Evolutionary conservation across 2,888 invertebrate genomes (phyloP).

Genomic region (Lathronympha strigana): DNA sequence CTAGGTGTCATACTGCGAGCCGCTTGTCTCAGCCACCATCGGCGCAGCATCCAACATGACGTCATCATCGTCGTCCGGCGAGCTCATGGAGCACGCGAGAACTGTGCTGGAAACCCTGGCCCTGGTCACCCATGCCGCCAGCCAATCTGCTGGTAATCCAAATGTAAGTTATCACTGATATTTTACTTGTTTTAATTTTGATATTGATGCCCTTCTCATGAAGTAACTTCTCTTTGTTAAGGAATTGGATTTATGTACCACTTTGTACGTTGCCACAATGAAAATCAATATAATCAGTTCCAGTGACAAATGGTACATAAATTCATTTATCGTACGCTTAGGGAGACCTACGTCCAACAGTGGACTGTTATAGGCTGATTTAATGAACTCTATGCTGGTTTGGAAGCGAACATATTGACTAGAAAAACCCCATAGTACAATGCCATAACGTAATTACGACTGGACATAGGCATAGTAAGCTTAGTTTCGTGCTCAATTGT

Average conservation of each 20-base stretch:
- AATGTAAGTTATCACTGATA: conserved; percentile 78
- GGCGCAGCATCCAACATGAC: conserved; percentile 96
- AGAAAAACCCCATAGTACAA: not conserved
- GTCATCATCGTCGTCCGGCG: conserved; percentile 94
- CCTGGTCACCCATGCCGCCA: conserved; percentile 92
- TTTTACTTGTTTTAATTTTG: too few species aligned
- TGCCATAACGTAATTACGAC: not conserved
- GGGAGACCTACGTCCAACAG: too few species aligned
- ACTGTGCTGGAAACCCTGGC: conserved; percentile 97
- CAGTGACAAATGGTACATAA: too few species aligned
- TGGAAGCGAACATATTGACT: not conserved
- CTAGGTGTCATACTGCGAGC: conserved; percentile 91
- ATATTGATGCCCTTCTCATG: too few species aligned
- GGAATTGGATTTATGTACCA: too few species aligned
- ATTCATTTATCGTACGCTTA: too few species aligned
- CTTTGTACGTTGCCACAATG: too few species aligned
- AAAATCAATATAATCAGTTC: too few species aligned
- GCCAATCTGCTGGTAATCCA: conserved; percentile 97
- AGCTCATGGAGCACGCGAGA: conserved; percentile 95
- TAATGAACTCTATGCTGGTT: too few species aligned
- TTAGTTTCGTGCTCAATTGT: too few species aligned
- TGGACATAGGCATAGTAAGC: not conserved
- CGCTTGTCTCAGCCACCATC: conserved; percentile 91
- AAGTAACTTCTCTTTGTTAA: too few species aligned
- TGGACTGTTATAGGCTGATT: too few species aligned